Percentiles rank a stretch among this genome's conserved stretches.
Evolutionary conservation across 2,113 vertebrate species (phyloP).

Genomic region (Notothenia rossii): DNA sequence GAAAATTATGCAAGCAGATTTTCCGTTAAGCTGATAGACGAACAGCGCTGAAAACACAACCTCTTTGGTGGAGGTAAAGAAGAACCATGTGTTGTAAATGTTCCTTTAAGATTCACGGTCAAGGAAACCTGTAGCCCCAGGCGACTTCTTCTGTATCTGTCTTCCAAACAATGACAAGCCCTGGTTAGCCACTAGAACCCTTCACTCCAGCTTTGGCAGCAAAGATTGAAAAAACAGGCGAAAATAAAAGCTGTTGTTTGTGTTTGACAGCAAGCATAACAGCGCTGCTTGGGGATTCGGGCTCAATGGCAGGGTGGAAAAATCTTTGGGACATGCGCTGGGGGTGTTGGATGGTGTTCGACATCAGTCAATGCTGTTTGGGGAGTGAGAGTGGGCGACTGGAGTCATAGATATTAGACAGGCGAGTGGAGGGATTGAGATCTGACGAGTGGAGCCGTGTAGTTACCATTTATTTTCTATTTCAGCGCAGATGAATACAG

Average conservation of each 20-base stretch:
- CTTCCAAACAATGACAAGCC: conserved; percentile 61
- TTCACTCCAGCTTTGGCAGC: conserved; percentile 45
- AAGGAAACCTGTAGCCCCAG: conserved; percentile 47
- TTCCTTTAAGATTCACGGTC: conserved; percentile 12
- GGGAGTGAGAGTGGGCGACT: conserved; percentile 61
- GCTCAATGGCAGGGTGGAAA: conserved; percentile 65
- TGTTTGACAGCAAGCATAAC: conserved; percentile 74
- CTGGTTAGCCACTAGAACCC: conserved; percentile 43
- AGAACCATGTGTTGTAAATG: conserved; percentile 2
- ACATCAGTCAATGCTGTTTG: conserved; percentile 63
- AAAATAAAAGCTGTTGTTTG: conserved; percentile 66
- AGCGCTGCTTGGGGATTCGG: conserved; percentile 64
- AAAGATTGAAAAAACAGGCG: conserved; percentile 66
- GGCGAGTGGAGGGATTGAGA: conserved; percentile 50
- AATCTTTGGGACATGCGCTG: conserved; percentile 65
- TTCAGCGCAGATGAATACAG: conserved; percentile 52
- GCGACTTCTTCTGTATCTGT: conserved; percentile 68
- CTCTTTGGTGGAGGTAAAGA: not conserved
- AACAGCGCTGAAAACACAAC: too few species aligned
- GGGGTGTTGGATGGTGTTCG: conserved; percentile 64
- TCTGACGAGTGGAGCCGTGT: conserved; percentile 41
- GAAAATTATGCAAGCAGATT: too few species aligned
- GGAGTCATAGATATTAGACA: conserved; percentile 62
- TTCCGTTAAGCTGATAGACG: too few species aligned
- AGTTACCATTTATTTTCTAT: conserved; percentile 21